Conservation (phyloP, 2,888 invertebrate species). For the Eilema caniola region DNA sequence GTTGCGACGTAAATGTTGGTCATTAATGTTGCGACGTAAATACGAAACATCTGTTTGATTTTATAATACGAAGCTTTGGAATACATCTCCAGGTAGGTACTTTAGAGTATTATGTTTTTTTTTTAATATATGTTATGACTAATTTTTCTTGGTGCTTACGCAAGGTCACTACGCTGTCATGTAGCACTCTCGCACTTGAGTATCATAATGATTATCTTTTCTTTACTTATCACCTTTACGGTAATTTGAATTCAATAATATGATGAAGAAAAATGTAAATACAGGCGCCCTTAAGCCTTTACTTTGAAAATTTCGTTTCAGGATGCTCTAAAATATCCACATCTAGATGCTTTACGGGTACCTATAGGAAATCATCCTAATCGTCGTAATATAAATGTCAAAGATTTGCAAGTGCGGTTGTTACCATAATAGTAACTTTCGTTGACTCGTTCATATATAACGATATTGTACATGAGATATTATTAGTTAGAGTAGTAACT, state of each 20-base stretch:
- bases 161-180: background rate
- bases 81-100: no score
- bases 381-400: slow-evolving; percentile 5
- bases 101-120: no score
- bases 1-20: no score
- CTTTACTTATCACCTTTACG: no score
- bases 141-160: background rate
- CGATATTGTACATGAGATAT: slow-evolving; percentile 79
- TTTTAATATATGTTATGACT: no score
- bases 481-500: slow-evolving; percentile 70
- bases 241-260: no score
- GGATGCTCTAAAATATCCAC: background rate
- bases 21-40: no score
- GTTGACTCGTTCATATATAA: slow-evolving; percentile 63
- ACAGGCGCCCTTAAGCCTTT: background rate
- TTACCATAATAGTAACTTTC: slow-evolving; percentile 39
- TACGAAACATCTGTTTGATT: background rate
- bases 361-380: background rate
- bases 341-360: slow-evolving; percentile 2
- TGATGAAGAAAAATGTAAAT: background rate
- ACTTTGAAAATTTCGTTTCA: background rate
- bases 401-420: slow-evolving; percentile 33
- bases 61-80: no score
- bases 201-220: background rate
- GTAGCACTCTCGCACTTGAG: background rate